Evolutionary conservation across 2,113 vertebrate genomes (phyloP).

Genomic region (Mirza zaza): DNA sequence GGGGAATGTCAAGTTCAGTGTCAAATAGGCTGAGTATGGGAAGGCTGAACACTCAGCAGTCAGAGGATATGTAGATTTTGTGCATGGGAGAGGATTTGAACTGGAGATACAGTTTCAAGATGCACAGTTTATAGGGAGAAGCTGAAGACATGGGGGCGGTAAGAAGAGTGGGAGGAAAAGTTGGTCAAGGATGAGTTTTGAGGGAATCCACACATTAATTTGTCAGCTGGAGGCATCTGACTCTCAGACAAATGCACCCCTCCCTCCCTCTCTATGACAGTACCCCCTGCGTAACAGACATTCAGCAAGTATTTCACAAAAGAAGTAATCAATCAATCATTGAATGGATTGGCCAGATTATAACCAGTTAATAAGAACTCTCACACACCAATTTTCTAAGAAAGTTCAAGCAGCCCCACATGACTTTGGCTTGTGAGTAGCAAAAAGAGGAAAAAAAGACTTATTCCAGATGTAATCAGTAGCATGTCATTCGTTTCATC

Average conservation of each 20-base stretch:
- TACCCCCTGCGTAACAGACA: neutral
- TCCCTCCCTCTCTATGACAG: too few relatives aligned
- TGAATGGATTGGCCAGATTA: neutral
- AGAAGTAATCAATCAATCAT: neutral
- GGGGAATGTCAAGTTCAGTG: neutral
- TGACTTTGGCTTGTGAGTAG: neutral
- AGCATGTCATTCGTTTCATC: neutral
- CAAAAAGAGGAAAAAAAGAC: neutral
- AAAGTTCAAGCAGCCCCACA: neutral
- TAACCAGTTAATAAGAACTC: neutral
- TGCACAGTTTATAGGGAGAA: neutral
- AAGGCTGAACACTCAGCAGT: neutral
- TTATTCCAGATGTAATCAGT: neutral
- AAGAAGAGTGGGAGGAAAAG: neutral
- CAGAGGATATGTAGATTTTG: neutral
- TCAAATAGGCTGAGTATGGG: neutral
- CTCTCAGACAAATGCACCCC: neutral
- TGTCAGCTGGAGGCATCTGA: neutral
- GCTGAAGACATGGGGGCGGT: neutral
- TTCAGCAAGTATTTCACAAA: neutral
- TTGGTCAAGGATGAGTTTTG: neutral
- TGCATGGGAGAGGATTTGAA: neutral
- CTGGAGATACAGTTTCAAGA: neutral
- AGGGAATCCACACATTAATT: neutral
- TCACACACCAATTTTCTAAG: neutral